A percentile compares a stretch with the other conserved stretches of the same genome.
Evolutionary conservation across 2,797 vertebrate genomes (phyloP).

Genomic region (Rhynchonycteris naso): DNA sequence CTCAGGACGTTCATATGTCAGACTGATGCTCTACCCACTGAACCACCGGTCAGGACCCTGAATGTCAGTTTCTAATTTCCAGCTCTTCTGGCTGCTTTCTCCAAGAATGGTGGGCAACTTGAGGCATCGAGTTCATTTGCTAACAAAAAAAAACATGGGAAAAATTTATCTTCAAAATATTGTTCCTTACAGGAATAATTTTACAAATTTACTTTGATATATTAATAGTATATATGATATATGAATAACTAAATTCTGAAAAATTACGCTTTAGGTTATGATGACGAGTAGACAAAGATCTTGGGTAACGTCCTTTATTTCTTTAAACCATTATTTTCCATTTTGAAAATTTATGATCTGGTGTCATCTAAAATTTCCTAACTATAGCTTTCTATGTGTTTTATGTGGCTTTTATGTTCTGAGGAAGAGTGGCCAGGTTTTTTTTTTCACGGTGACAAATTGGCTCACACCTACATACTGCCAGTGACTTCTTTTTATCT

Average conservation of each 20-base stretch:
- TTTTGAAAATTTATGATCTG: not conserved
- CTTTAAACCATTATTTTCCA: not conserved
- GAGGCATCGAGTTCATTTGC: not conserved
- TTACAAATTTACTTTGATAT: not conserved
- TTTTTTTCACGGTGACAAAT: not conserved
- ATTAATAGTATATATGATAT: not conserved
- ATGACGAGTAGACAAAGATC: not conserved
- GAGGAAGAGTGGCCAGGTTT: not conserved
- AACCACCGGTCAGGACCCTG: not conserved
- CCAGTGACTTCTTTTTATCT: not conserved
- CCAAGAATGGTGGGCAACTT: not conserved
- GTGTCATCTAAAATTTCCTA: not conserved
- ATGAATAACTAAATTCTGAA: not conserved
- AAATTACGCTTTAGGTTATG: not conserved
- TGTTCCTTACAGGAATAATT: not conserved
- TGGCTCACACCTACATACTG: not conserved
- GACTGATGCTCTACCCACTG: too few species aligned
- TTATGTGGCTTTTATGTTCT: not conserved
- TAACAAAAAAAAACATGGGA: not conserved
- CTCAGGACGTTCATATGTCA: too few species aligned
- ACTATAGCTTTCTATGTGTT: not conserved
- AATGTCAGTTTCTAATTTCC: not conserved
- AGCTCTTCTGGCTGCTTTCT: not conserved
- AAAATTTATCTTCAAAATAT: not conserved
- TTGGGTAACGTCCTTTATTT: constrained; percentile 9